A percentile compares a stretch with the other conserved stretches of the same genome.
Evolutionary conservation across 2,888 invertebrate genomes (phyloP).

Genomic region (Scaptomyza flava): DNA sequence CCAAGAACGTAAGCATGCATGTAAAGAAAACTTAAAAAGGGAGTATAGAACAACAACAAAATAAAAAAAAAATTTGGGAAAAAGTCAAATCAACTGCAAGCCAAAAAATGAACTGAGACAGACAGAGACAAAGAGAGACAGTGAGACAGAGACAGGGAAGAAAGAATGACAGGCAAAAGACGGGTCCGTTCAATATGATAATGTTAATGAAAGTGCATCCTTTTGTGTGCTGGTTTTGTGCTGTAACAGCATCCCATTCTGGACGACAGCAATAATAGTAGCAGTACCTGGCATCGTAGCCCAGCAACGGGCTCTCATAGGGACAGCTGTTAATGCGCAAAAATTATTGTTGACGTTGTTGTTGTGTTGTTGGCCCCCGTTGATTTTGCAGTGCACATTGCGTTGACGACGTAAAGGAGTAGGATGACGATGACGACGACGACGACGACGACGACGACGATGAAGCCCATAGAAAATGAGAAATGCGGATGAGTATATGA

Average conservation of each 20-base stretch:
- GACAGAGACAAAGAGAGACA: background rate
- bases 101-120: slow-evolving; percentile 7
- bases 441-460: slow-evolving; percentile 7
- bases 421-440: background rate
- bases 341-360: slow-evolving; percentile 40
- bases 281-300: slow-evolving; percentile 84
- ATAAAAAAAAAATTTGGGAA: background rate
- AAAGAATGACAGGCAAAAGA: slow-evolving; percentile 11
- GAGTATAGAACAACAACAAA: background rate
- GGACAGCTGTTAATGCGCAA: slow-evolving; percentile 78
- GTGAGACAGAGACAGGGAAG: background rate
- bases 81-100: slow-evolving; percentile 48
- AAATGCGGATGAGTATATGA: slow-evolving; percentile 50
- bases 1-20: slow-evolving; percentile 56
- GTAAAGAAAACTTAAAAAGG: slow-evolving; percentile 14
- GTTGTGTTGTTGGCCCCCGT: slow-evolving; percentile 36
- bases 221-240: slow-evolving; percentile 30
- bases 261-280: slow-evolving; percentile 25
- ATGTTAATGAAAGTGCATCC: slow-evolving; percentile 71
- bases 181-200: slow-evolving; percentile 59
- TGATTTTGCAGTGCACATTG: slow-evolving; percentile 2
- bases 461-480: slow-evolving; percentile 60
- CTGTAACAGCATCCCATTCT: background rate
- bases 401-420: slow-evolving; percentile 16
- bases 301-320: slow-evolving; percentile 83